phyloP scores from a whole-genome alignment of 1,140 invertebrate species.

The Ceratina calcarata region DNA sequence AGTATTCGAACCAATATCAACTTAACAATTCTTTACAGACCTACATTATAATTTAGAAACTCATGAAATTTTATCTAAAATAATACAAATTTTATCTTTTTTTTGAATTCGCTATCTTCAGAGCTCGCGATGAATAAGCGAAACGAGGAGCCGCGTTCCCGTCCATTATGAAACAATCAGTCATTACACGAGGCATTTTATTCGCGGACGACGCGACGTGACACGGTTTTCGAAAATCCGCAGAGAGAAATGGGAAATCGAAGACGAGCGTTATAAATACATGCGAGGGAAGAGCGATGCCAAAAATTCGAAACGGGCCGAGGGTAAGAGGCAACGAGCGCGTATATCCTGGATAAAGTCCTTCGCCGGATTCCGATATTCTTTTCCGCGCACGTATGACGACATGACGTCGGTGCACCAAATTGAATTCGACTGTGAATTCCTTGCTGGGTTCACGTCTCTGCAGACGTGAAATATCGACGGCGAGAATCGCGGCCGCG shows the following conservation, averaged over 20 bases:
- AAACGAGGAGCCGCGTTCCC: neutral
- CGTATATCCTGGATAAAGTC: slow-evolving; percentile 10
- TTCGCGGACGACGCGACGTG: neutral
- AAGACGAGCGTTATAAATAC: neutral
- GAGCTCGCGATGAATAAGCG: neutral
- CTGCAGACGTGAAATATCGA: slow-evolving; percentile 16
- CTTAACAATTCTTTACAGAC: too few relatives aligned
- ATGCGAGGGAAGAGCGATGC: neutral
- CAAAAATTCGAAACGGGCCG: neutral
- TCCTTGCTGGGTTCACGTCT: neutral
- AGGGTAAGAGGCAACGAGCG: slow-evolving; percentile 8
- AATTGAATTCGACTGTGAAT: slow-evolving; percentile 49
- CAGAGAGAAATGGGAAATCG: neutral
- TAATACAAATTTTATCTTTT: too few relatives aligned
- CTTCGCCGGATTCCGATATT: slow-evolving; percentile 18
- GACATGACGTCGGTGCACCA: slow-evolving; percentile 44
- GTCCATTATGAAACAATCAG: slow-evolving; percentile 5
- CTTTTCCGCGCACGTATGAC: slow-evolving; percentile 48
- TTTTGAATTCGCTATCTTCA: neutral
- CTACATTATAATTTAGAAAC: too few relatives aligned
- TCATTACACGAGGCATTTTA: neutral
- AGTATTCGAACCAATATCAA: too few relatives aligned
- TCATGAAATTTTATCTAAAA: too few relatives aligned
- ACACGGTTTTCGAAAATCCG: neutral
- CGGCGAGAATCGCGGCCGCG: neutral